A percentile compares a stretch with the other conserved stretches of the same genome.
Evolutionary conservation across 2,113 vertebrate genomes (phyloP).

Genomic region (Rhegmatorhina hoffmannsi): DNA sequence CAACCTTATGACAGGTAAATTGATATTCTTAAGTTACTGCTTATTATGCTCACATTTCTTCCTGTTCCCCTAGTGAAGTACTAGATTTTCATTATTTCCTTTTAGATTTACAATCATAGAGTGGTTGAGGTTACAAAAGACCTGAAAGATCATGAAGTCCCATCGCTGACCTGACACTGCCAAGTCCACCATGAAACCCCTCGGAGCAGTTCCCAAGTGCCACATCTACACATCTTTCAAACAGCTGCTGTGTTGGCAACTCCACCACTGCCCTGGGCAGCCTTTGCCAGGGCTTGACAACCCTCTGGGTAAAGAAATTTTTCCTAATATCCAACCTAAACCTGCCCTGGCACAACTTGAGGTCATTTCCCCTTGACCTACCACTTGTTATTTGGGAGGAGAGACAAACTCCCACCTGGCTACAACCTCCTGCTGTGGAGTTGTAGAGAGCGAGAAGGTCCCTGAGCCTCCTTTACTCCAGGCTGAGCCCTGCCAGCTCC

Average conservation of each 20-base stretch:
- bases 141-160: background rate
- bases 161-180: background rate
- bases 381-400: too few relatives aligned
- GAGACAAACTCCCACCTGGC: fast-evolving
- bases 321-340: background rate
- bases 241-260: background rate
- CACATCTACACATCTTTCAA: background rate
- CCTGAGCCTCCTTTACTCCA: background rate
- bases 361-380: background rate
- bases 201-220: background rate
- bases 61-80: background rate
- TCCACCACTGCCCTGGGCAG: background rate
- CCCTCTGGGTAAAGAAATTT: background rate
- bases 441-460: too few relatives aligned
- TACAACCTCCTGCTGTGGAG: background rate
- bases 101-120: background rate
- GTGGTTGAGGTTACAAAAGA: background rate
- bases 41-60: background rate
- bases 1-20: background rate
- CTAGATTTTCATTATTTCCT: background rate
- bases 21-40: background rate
- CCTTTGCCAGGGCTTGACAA: background rate
- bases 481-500: fast-evolving
- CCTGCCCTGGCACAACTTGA: background rate
- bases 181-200: background rate